Evolutionary conservation across 2,888 invertebrate species (phyloP), one percentile per base, ranked within the genome.

Genomic region (Camponotus fellah): DNA sequence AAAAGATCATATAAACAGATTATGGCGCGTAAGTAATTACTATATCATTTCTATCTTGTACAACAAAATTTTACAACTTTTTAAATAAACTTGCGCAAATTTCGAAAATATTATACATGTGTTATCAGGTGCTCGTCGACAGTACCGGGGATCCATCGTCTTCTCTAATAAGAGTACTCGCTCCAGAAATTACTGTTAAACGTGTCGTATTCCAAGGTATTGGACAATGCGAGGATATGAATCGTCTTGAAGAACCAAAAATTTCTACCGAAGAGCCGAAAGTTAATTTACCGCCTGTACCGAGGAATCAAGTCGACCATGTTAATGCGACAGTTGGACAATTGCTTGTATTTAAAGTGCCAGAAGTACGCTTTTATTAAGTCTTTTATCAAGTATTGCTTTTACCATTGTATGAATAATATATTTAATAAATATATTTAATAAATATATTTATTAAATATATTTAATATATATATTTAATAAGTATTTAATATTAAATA

Each of bases 241-340:
- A 94, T 71, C 95, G 95, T 17, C 94, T 94, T 74, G 94, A 95
- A 68, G 62, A 75, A 81, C 95, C 95, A 83, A 95, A 95, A 84
- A 95, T 96, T 66, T 95, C 95, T 40, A 95, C 96, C 5, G 96
- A 96, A 56, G 95, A 95, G 56, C 95, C 96, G 83, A 95, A 95
- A 34, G 96, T 96, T 91, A 98, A 98, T 88, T 96, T 96, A 92
- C 96, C 97, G 81, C 98, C 99, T 3, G 96, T 97, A 91, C 96
- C 98, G 3, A 96, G 98, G 86, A 98, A 98, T 95, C 98, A 97
- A 92, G 97, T 99, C 40, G 98, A 98, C 95, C 97, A 97, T 85
- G 96, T 99, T 81, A 97, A 97, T 86, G 98, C 98, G 64, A 97
- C 97, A 3, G 97, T 97, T 21, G 99, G 99, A 34, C 97, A 97